These are phyloP conservation scores for Parnassius glacialis DNA, from an alignment of 2,888 invertebrate genomes.

Conservation along the genomic window DNA sequence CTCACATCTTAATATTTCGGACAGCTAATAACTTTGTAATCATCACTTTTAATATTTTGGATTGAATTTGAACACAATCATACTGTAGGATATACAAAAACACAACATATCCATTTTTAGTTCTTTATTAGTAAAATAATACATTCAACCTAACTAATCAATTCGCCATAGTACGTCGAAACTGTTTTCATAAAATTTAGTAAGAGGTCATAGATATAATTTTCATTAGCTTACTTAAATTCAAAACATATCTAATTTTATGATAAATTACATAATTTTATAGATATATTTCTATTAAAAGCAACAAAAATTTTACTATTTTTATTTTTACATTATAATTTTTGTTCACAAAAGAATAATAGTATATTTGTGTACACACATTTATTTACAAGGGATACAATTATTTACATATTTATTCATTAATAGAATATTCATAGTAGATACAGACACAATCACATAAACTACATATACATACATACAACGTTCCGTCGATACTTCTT, in stretches of 20 bases:
- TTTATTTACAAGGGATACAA: conserved; percentile 32
- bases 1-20: too few species aligned
- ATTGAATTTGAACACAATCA: too few species aligned
- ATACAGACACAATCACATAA: conserved; percentile 4
- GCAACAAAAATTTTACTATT: not conserved
- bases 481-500: conserved; percentile 51
- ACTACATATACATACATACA: not conserved
- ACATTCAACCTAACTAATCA: conserved; percentile 20
- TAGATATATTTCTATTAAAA: not conserved
- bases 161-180: conserved; percentile 34
- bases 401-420: conserved; percentile 19
- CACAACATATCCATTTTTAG: not conserved
- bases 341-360: not conserved
- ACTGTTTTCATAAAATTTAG: conserved; percentile 20
- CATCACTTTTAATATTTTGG: too few species aligned
- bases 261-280: conserved; percentile 2
- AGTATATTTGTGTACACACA: conserved; percentile 20
- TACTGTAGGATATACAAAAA: too few species aligned
- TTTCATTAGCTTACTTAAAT: not conserved
- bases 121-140: conserved; percentile 23
- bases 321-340: not conserved
- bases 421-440: not conserved
- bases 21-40: too few species aligned
- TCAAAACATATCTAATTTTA: not conserved
- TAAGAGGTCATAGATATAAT: not conserved